Evolutionary conservation across 2,888 invertebrate species (phyloP).

Genomic region (Dascillus cervinus): DNA sequence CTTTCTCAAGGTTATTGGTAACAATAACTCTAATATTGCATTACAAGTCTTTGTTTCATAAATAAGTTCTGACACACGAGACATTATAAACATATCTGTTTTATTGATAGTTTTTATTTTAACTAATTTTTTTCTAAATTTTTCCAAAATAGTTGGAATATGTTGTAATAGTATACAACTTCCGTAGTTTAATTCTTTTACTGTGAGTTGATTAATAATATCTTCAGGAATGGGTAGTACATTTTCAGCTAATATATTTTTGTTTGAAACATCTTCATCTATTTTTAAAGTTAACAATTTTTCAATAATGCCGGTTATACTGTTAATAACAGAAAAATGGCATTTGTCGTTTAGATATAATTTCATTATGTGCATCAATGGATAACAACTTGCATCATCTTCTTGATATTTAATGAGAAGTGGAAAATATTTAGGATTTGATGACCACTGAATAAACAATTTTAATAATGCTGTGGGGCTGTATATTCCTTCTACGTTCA

Average conservation of each 20-base stretch:
- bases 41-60: conserved; percentile 60
- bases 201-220: conserved; percentile 28
- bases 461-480: conserved; percentile 76
- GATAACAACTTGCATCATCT: conserved; percentile 44
- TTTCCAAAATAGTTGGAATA: conserved; percentile 60
- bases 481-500: conserved; percentile 74
- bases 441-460: conserved; percentile 73
- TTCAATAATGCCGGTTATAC: conserved; percentile 67
- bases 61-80: conserved; percentile 68
- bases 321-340: conserved; percentile 55
- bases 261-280: conserved; percentile 48
- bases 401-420: conserved; percentile 56
- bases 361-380: conserved; percentile 61
- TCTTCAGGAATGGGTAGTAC: conserved; percentile 35
- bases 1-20: conserved; percentile 65
- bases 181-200: conserved; percentile 56
- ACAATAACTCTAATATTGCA: conserved; percentile 57
- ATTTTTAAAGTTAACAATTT: conserved; percentile 60
- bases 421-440: conserved; percentile 68
- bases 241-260: conserved; percentile 38
- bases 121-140: conserved; percentile 58
- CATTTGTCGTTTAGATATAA: conserved; percentile 65
- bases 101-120: conserved; percentile 55
- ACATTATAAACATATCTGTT: conserved; percentile 65
- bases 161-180: conserved; percentile 68